These are phyloP conservation scores for Phallusia fumigata DNA, from an alignment of 23 tunicate genomes.

Conservation along the genomic window DNA sequence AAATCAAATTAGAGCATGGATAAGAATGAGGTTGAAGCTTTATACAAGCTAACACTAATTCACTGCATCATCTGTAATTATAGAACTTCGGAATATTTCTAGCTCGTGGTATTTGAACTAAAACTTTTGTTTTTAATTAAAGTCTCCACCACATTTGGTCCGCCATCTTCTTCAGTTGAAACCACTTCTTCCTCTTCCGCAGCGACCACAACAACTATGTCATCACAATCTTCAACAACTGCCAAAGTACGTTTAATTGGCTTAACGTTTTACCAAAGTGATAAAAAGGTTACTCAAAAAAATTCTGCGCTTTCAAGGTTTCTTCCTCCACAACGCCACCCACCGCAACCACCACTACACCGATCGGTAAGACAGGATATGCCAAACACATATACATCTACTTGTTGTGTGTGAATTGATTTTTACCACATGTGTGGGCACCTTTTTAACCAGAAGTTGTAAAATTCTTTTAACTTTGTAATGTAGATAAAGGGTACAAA, in stretches of 20 bases:
- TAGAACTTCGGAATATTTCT: too few relatives aligned
- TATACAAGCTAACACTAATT: too few relatives aligned
- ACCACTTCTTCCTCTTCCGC: background rate
- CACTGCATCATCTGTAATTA: too few relatives aligned
- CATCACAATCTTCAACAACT: conserved; percentile 7
- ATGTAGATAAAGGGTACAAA: background rate
- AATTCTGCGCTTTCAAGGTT: too few relatives aligned
- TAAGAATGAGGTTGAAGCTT: too few relatives aligned
- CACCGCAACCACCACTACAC: conserved; percentile 17
- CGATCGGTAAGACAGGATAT: conserved; percentile 12
- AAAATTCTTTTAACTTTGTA: background rate
- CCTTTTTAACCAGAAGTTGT: too few relatives aligned
- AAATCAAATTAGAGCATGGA: too few relatives aligned
- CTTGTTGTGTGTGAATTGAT: too few relatives aligned
- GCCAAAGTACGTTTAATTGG: background rate
- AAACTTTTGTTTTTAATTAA: background rate
- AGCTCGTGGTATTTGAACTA: background rate
- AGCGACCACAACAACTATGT: background rate
- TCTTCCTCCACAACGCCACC: too few relatives aligned
- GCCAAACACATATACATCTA: background rate
- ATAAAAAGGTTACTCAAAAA: too few relatives aligned
- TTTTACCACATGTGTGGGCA: too few relatives aligned
- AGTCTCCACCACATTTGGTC: background rate
- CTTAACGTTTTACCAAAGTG: too few relatives aligned
- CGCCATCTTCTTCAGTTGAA: background rate